Base-by-base conservation (phyloP, 2,113 vertebrate genomes). In the Falco punctatus region DNA sequence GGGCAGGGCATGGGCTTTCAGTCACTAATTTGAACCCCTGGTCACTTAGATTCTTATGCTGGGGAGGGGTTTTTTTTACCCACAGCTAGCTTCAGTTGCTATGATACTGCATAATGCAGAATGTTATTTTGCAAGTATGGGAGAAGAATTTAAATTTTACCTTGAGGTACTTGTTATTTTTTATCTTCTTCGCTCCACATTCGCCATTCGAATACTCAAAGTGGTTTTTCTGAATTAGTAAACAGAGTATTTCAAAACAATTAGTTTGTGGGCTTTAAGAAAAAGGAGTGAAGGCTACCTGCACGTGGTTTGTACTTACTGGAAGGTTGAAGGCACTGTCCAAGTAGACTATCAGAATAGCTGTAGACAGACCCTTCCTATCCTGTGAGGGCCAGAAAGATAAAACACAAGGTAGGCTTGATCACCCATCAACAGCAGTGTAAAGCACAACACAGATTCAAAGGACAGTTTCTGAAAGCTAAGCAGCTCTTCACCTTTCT, bases 341-440 rank as follows among this genome's bases (percentile, higher is more conserved):
- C 97, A 99, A 97, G 97, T 99, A 99, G 62, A 99, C 98, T 15
- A 99, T 88, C 2, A 99, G 98, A 98, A 99, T 98, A 52, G 99
- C 99, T 84, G 98, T 99, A 54, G 99, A 98, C 30, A 97, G 90
- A 64, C 98, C 98, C 10, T 97, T 94, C 21, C 81, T 64, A 44
- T 98, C 98, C 99, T 99, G 92, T 3, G 55, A 83, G 85, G 32
- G 72, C 35, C 74, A n/a, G n/a, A 74, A 70, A 64, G 80, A 92
- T 3, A 83, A 78, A 86, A 67, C 38, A 82, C 54, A 75, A 80
- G 46, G 49, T 32, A 88, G 54, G 12, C 44, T 65, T 5, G 30
- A 40, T 57, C 38, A 66, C 28, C 12, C 73, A 59, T 21, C 77
- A 91, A 73, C 81, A 74, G 74, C 89, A 90, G 70, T 0, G 4